Conservation (phyloP, 2,888 invertebrate species). For the Chrysodeixis includens region DNA sequence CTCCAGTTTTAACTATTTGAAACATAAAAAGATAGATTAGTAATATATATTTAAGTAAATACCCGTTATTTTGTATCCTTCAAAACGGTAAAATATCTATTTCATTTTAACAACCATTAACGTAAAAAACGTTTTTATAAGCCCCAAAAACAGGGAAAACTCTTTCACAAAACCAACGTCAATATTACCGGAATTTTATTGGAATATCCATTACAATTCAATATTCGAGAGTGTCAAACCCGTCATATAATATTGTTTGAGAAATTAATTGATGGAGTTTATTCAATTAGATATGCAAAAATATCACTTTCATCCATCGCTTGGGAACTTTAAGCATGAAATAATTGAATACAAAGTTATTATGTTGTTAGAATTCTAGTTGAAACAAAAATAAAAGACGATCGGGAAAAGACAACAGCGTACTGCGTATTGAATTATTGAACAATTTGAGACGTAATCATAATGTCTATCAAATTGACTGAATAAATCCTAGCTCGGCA, state of each 20-base stretch:
- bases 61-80: not conserved
- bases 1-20: not conserved
- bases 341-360: too few relatives aligned
- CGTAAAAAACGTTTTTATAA: not conserved
- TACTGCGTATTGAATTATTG: too few relatives aligned
- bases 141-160: slow-evolving; percentile 8
- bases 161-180: slow-evolving; percentile 25
- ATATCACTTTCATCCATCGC: not conserved
- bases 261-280: slow-evolving; percentile 18
- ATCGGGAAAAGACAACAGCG: too few relatives aligned
- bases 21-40: too few relatives aligned
- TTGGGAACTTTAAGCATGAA: not conserved
- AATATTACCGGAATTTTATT: slow-evolving; percentile 25
- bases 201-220: slow-evolving; percentile 17
- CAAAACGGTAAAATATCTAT: not conserved
- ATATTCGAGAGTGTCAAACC: slow-evolving; percentile 20
- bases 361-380: too few relatives aligned
- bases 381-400: too few relatives aligned
- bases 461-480: too few relatives aligned
- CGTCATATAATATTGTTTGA: slow-evolving; percentile 6
- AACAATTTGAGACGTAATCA: too few relatives aligned
- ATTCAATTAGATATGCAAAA: slow-evolving; percentile 18
- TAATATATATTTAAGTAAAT: not conserved
- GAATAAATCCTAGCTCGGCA: too few relatives aligned
- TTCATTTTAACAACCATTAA: not conserved